Base-by-base conservation (phyloP, 2,797 vertebrate genomes). In the Acrossocheilus fasciatus region DNA sequence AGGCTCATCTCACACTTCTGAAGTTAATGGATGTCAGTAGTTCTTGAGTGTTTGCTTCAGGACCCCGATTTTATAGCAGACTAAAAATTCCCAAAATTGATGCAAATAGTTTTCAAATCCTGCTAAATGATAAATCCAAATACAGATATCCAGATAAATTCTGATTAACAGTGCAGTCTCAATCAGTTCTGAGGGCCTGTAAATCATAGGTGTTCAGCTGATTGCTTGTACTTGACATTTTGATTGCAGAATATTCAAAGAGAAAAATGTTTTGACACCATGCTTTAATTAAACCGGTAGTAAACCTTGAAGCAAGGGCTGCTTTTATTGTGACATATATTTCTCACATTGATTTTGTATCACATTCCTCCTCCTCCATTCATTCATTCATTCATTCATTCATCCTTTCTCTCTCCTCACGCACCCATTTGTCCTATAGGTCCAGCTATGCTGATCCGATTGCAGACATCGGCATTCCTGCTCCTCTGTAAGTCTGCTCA, bases 401-500 rank as follows among this genome's bases (percentile, higher is more conserved):
- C 6, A 74, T 14, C 50, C 68, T 26, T 57, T 15, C 68, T 70
- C 17, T 14, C 43, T 45, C 78, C 68, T 41, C 36, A 1, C 68
- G 14, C 52, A 47, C 83, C 52, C 1, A 17, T 86, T 62, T 17
- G 52, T 87, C 84, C 78, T 23, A n/a, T 11, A 87, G 81, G 81
- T 45, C 80, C 70, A 59, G 41, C 26, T 78, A 64, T 70, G 86
- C 85, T 83, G 87, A 62, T 50, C 36, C 73, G 2, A 64, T n/a
- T 76, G 68, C 50, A 81, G 73, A 74, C 74, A 36, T 72, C 70
- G 11, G 41, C 30, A 34, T 34, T 89, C 34, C 59, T 89, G 79
- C 43, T 91, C 10, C 68, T 90, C 54, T 72, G 90, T 91, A 57
- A 90, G 89, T 90, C 23, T 80, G 15, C 50, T 82, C 8, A 39